These are phyloP conservation scores for Cheilosia grossa DNA, from an alignment of 2,888 invertebrate genomes.

Conservation along the genomic window DNA sequence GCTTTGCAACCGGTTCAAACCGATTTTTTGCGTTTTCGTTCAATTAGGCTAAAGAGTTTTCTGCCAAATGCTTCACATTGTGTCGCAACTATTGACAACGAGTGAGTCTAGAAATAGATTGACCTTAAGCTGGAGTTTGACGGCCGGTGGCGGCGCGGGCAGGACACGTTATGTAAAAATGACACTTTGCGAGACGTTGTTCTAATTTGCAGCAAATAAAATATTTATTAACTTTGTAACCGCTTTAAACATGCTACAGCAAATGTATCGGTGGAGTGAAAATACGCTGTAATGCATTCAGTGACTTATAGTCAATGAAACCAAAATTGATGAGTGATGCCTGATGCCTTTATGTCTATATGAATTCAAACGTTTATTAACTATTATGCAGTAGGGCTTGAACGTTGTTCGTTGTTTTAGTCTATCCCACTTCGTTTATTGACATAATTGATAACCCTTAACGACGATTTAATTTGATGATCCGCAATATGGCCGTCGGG, in stretches of 20 bases:
- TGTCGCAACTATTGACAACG: background rate
- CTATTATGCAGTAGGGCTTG: conserved; percentile 35
- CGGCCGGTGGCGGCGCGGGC: background rate
- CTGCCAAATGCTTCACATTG: conserved; percentile 25
- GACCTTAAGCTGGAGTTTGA: conserved; percentile 57
- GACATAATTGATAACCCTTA: too few species aligned
- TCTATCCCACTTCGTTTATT: conserved; percentile 2
- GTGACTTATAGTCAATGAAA: conserved; percentile 19
- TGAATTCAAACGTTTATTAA: background rate
- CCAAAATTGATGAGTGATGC: background rate
- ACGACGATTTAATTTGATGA: too few species aligned
- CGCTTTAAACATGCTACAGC: conserved; percentile 11
- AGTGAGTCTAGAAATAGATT: conserved; percentile 58
- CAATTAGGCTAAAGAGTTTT: conserved; percentile 50
- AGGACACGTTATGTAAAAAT: conserved; percentile 6
- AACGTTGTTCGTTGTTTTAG: conserved; percentile 25
- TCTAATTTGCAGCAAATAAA: background rate
- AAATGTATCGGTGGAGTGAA: conserved; percentile 5
- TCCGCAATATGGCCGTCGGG: too few species aligned
- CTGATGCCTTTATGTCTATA: background rate
- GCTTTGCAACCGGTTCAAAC: conserved; percentile 49
- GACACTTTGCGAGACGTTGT: background rate
- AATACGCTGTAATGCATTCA: conserved; percentile 13
- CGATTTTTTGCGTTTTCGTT: conserved; percentile 48
- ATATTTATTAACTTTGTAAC: conserved; percentile 6